These are phyloP conservation scores for Pangasius djambal DNA, from an alignment of 2,797 vertebrate genomes.

Conservation along the genomic window DNA sequence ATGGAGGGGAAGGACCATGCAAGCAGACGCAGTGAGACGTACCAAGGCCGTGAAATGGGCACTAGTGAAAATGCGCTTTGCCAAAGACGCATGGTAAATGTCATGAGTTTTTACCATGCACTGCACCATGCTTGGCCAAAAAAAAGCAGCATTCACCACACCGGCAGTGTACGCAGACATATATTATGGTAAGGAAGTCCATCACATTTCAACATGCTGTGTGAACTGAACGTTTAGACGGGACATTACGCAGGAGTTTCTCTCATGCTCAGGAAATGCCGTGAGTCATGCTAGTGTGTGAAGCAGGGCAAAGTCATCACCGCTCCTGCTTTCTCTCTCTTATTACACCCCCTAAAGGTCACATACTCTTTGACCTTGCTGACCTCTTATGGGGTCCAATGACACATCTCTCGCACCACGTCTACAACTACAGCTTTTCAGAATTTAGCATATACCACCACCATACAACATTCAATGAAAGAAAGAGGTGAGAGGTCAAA, in stretches of 20 bases:
- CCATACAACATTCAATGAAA: not conserved
- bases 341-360: constrained; percentile 64
- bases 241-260: not conserved
- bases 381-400: constrained; percentile 35
- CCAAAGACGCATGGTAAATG: constrained; percentile 76
- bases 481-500: constrained; percentile 64
- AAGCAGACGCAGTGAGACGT: constrained; percentile 40
- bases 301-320: constrained; percentile 53
- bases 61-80: constrained; percentile 70
- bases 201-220: constrained; percentile 1
- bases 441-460: not conserved
- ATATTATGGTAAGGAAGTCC: not conserved
- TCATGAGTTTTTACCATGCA: constrained; percentile 73
- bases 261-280: constrained; percentile 45
- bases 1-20: constrained; percentile 56
- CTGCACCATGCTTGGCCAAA: constrained; percentile 71
- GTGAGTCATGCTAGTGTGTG: constrained; percentile 33
- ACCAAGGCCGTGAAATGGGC: constrained; percentile 63
- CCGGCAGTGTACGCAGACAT: not conserved
- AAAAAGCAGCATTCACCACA: constrained; percentile 59
- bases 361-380: constrained; percentile 66
- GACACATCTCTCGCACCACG: not conserved
- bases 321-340: constrained; percentile 52
- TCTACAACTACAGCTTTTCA: constrained; percentile 4
- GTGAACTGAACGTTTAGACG: not conserved